phyloP scores from a whole-genome alignment of 2,888 invertebrate genomes.

The Zygothrica quintamaculata region DNA sequence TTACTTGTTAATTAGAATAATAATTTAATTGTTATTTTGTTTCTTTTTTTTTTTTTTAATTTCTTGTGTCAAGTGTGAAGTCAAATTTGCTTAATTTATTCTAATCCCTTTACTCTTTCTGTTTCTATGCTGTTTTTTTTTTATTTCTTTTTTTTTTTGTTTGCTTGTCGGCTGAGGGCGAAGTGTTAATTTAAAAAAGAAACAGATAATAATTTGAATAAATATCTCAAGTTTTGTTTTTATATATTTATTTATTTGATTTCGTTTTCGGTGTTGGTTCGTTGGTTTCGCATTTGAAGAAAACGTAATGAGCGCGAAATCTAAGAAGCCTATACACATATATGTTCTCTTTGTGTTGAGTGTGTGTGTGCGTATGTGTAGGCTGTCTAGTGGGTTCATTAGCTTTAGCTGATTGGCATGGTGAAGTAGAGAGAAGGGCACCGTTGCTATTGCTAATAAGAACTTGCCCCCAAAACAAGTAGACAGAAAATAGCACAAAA shows the following conservation, averaged over 20 bases:
- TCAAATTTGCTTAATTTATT: conserved; percentile 32
- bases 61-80: conserved; percentile 3
- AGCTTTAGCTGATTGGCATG: conserved; percentile 41
- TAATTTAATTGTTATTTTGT: too few relatives aligned
- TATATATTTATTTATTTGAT: conserved; percentile 18
- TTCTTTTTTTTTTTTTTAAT: too few relatives aligned
- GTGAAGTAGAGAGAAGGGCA: conserved; percentile 2
- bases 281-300: conserved; percentile 30
- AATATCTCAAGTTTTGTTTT: conserved; percentile 35
- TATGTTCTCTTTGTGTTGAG: neutral
- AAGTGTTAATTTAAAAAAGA: conserved; percentile 17
- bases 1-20: conserved; percentile 27
- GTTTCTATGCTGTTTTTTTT: neutral
- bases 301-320: conserved; percentile 50
- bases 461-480: conserved; percentile 59
- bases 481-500: conserved; percentile 44
- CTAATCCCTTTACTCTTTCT: conserved; percentile 9
- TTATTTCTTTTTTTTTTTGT: conserved; percentile 1
- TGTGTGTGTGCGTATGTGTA: conserved; percentile 13
- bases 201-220: too few relatives aligned
- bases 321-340: conserved; percentile 18
- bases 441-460: conserved; percentile 66
- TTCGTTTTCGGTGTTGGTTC: conserved; percentile 8
- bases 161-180: conserved; percentile 21
- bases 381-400: conserved; percentile 58